Evolutionary conservation across 1,140 invertebrate species (phyloP), one percentile per base, ranked within the genome.

Genomic region (Papilio dardanus): DNA sequence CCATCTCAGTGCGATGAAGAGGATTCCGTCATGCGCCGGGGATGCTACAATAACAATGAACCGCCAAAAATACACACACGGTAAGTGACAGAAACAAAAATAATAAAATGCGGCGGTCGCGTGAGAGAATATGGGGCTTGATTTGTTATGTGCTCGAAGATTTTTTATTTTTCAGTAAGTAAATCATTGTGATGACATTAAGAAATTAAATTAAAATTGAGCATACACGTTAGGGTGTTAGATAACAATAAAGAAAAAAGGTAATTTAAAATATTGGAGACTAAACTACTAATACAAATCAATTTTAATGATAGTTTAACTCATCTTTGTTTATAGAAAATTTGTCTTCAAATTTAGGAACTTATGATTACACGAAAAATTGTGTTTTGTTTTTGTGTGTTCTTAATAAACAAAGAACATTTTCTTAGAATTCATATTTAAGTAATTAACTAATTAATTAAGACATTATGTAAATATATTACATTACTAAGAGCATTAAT

Each of bases 1-100:
- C 83, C 86, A 86, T 93, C 90, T 81, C 90, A 88, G 86, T 92
- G 86, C 86, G 91, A 93, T 91, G 89, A 91, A 92, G 91, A 92
- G 91, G 86, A 86, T 83, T 78, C 79, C 80, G 81, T 84, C 89
- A 87, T 88, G 82, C 83, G 80, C 69, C 76, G 83, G 87, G 87
- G 86, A 90, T 89, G 82, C 85, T 92, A 92, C 76, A 91, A 92
- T 86, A 92, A 92, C 88, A 92, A 83, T 87, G 83, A 78, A 81
- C 77, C 69, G 79, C 83, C 89, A 77, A 89, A 92, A 92, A 92
- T 91, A 92, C 82, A 83, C 80, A 65, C 79, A 66, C 76, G 75
- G 42, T 83, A 87, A 86, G 85, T 88, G 87, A 89, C 85, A 83
- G 77, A 77, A 87, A 86, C 81, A 79, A 90, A 92, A 91, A 92